Evolutionary conservation across 92 coral and sea anemone genomes (phyloP), one percentile per base, ranked within the genome.

Genomic region (Pocillopora grandis): DNA sequence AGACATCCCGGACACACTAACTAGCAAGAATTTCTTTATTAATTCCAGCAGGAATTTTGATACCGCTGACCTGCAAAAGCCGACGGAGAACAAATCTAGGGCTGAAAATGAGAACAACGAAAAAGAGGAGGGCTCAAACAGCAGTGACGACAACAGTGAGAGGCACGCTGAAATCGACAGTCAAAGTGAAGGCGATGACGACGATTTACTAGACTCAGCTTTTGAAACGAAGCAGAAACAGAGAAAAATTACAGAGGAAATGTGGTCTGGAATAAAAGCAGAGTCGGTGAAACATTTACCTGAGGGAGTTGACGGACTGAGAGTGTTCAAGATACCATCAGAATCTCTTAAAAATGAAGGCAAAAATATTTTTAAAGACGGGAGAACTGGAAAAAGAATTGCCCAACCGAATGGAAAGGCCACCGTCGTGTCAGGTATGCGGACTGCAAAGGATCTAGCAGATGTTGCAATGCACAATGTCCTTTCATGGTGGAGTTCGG

Each of bases 361-460:
- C 49, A 23, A 16, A 71, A n/a, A 61, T 21, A 13, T 64, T 12
- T 76, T 65, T 9, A 76, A 63, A 77, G 90, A 90, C 66, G 93
- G 90, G 7, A 55, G 88, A 27, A 60, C 62, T 92, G 90, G 95
- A 86, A 87, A 76, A 92, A 89, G 58, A 87, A 83, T 77, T 66
- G 69, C 73, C 49, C 63, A 58, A 80, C 95, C 10, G 63, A 73
- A 80, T 85, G 95, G 92, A 78, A 75, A 84, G 88, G 86, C 9
- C 78, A 85, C 80, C 80, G 81, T 9, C n/a, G 80, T 14, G 90
- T 89, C 56, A 86, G 89, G 14, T 92, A 82, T 76, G 60, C 95
- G 11, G 77, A 91, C 58, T 91, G 92, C 71, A 31, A 73, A 62
- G 95, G 92, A 79, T 91, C 95, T 58, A 79, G 80, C 89, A 67